phyloP scores from a whole-genome alignment of 1,140 invertebrate species.

The Anastatus disparis region DNA sequence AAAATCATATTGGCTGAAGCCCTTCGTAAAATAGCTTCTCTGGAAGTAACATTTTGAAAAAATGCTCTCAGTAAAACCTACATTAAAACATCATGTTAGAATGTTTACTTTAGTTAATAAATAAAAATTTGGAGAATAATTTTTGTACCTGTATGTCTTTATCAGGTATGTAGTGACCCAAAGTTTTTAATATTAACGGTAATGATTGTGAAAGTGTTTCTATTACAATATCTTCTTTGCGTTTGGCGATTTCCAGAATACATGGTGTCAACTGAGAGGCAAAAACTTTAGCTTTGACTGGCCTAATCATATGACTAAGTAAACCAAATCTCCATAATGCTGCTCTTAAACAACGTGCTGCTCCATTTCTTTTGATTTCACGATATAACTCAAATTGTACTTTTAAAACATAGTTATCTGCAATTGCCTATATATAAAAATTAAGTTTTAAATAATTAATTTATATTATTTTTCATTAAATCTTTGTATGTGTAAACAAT shows the following conservation, averaged over 20 bases:
- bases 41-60: conserved; percentile 73
- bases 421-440: conserved; percentile 65
- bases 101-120: not conserved
- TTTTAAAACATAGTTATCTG: conserved; percentile 75
- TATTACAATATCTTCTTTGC: conserved; percentile 78
- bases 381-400: conserved; percentile 84
- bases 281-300: conserved; percentile 81
- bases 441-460: not conserved
- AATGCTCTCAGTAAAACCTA: conserved; percentile 75
- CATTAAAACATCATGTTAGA: conserved; percentile 2
- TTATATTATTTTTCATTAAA: no score
- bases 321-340: conserved; percentile 81
- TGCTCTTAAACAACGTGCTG: conserved; percentile 74
- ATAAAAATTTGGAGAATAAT: no score
- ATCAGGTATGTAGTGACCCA: conserved; percentile 80
- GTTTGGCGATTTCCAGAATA: conserved; percentile 73
- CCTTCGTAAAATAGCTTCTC: conserved; percentile 71
- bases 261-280: conserved; percentile 79
- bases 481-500: no score
- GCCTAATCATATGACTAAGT: conserved; percentile 75
- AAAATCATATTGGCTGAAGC: conserved; percentile 75
- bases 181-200: conserved; percentile 74
- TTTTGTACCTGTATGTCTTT: conserved; percentile 80
- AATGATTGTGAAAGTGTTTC: conserved; percentile 78
- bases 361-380: conserved; percentile 83